phyloP scores from a whole-genome alignment of 1,140 invertebrate species.

The Radopholus similis region DNA sequence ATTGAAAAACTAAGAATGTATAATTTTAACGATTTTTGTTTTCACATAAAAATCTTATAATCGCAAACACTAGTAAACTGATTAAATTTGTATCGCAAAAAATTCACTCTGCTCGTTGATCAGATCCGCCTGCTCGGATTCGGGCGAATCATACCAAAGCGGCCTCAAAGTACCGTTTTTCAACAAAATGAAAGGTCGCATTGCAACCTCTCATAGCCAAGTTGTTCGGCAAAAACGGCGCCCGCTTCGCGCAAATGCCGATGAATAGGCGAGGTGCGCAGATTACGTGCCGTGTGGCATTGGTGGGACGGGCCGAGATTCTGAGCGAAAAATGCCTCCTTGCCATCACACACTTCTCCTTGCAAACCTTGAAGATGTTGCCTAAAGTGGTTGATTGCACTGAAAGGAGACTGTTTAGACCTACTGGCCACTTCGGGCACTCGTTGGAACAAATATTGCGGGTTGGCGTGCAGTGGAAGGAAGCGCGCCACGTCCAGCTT shows the following conservation, averaged over 20 bases:
- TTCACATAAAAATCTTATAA: not conserved
- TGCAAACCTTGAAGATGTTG: constrained; percentile 65
- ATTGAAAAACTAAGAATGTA: not conserved
- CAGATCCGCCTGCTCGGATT: not conserved
- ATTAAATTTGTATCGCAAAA: not conserved
- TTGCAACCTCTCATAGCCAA: constrained; percentile 87
- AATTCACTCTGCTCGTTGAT: not conserved
- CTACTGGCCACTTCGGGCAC: constrained; percentile 85
- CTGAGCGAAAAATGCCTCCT: constrained; percentile 1
- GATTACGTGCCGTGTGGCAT: constrained; percentile 73
- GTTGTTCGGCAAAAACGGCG: constrained; percentile 93
- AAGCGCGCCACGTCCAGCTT: constrained; percentile 87
- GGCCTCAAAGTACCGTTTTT: constrained; percentile 65
- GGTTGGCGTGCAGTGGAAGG: constrained; percentile 88
- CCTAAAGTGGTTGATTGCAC: constrained; percentile 29
- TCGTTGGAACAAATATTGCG: constrained; percentile 83
- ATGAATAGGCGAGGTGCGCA: constrained; percentile 92
- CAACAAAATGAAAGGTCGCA: not conserved
- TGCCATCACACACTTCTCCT: no score
- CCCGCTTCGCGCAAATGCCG: constrained; percentile 82
- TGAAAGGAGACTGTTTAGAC: constrained; percentile 28
- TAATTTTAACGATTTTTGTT: constrained; percentile 1
- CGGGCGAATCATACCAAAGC: constrained; percentile 76
- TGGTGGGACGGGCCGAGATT: constrained; percentile 6
- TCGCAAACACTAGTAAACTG: not conserved